Evolutionary conservation across 2,113 vertebrate species (phyloP), one percentile per base, ranked within the genome.

Genomic region (Nothobranchius kuhntae): DNA sequence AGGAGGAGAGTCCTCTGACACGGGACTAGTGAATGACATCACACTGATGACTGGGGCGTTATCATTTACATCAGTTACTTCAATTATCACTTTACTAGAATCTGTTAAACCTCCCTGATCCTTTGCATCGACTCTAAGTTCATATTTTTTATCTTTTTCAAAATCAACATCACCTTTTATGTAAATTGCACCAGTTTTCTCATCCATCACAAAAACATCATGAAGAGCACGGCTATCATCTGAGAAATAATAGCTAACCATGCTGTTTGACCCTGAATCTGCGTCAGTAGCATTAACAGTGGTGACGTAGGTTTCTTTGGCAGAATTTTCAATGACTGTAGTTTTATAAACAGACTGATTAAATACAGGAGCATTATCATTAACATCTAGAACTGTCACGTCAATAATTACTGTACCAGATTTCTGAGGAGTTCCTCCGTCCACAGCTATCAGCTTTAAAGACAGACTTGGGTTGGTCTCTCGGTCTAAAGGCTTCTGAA

Each of bases 201-300:
- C 13, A 13, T 78, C 6, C 6, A 84, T 71, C 6, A 2, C 3
- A 62, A 78, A 76, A 0, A 71, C 3, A 36, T 50, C 59, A 50
- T 10, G 6, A 12, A 48, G 30, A 17, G 9, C 26, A 0, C 46
- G 9, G 6, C 17, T 75, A 56, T 0, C 76, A 57, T 68, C 57
- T 9, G 61, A 57, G 71, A 57, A 52, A 54, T 54, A 54, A 54
- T 54, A 54, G 4, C 26, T 75, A 3, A 87, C 54, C 0, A 64
- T n/a, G 2, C 85, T 73, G 15, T 94, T 83, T 0, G 68, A n/a
- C 0, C 90, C 93, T 24, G 84, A 87, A 8, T 95, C 94, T 10
- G 86, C 65, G 40, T 95, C 93, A 0, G 73, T 57, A 1, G 93
- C 94, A 11, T 86, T 92, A 30, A 94, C 70, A 0, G 73, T 91